A percentile compares a stretch with the other conserved stretches of the same genome.
These are phyloP conservation scores for Drepanosiphum platanoidis DNA, from an alignment of 2,888 invertebrate genomes.

Conservation along the genomic window DNA sequence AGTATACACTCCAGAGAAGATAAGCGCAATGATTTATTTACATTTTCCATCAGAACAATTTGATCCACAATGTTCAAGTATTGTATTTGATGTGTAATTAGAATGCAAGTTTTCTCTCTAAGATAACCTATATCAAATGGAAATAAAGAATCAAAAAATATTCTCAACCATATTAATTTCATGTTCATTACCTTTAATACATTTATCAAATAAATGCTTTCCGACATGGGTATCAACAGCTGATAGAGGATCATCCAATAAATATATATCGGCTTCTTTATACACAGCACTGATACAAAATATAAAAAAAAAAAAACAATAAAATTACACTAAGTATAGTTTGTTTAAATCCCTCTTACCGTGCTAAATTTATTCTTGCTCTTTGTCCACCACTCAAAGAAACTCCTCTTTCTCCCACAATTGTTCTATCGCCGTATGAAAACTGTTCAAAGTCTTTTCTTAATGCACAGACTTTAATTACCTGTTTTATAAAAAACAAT, in stretches of 20 bases:
- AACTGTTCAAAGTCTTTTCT: conserved; percentile 79
- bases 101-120: not conserved
- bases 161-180: no score
- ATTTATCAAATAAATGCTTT: conserved; percentile 70
- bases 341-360: conserved; percentile 66
- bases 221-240: conserved; percentile 72
- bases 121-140: not conserved
- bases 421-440: conserved; percentile 82
- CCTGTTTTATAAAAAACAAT: conserved; percentile 68
- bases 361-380: conserved; percentile 74
- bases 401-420: conserved; percentile 87
- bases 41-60: not conserved
- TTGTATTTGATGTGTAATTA: not conserved
- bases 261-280: conserved; percentile 70
- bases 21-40: not conserved
- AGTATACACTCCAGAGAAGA: not conserved
- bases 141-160: not conserved
- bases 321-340: no score
- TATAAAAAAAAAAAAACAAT: not conserved
- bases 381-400: conserved; percentile 88
- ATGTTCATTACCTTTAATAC: conserved; percentile 66
- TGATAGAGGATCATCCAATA: conserved; percentile 72
- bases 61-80: not conserved
- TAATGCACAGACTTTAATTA: conserved; percentile 77
- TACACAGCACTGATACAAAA: conserved; percentile 66